Evolutionary conservation across 2,797 vertebrate genomes (phyloP).

Genomic region (Brachymystax lenok): DNA sequence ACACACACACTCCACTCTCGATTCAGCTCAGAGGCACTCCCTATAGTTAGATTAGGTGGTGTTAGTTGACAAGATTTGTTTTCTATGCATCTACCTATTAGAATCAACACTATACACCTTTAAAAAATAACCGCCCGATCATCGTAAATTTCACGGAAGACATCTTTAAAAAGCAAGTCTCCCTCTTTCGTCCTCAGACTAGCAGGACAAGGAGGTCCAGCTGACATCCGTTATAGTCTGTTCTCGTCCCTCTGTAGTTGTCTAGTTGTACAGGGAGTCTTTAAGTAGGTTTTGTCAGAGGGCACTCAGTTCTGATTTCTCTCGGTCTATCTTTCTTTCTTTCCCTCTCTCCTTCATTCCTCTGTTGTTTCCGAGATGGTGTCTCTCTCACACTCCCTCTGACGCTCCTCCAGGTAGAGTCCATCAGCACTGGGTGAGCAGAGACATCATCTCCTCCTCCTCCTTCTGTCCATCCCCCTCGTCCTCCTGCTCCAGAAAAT

Average conservation of each 20-base stretch:
- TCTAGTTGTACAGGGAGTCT: conserved; percentile 25
- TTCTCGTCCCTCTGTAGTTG: conserved; percentile 16
- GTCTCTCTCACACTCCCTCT: conserved; percentile 24
- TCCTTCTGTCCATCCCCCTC: not conserved
- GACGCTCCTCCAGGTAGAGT: conserved; percentile 55
- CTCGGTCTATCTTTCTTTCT: conserved; percentile 7
- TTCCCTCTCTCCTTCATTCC: conserved; percentile 6
- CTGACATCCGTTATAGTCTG: conserved; percentile 9
- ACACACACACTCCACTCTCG: conserved; percentile 55
- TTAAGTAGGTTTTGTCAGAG: not conserved
- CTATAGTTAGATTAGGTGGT: conserved; percentile 69
- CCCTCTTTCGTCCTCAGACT: conserved; percentile 37
- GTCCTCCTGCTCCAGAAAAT: conserved; percentile 6
- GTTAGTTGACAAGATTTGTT: conserved; percentile 67
- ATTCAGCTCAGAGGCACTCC: conserved; percentile 69
- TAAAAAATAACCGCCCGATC: conserved; percentile 46
- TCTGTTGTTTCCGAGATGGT: conserved; percentile 8
- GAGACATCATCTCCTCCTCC: not conserved
- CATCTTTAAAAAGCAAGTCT: conserved; percentile 67
- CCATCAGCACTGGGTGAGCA: conserved; percentile 31
- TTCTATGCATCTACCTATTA: conserved; percentile 45
- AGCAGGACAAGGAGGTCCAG: conserved; percentile 46
- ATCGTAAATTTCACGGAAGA: conserved; percentile 72
- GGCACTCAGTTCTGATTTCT: not conserved
- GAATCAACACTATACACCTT: conserved; percentile 49